Conservation (phyloP, 2,888 invertebrate genomes). For the Heliconius aoede region DNA sequence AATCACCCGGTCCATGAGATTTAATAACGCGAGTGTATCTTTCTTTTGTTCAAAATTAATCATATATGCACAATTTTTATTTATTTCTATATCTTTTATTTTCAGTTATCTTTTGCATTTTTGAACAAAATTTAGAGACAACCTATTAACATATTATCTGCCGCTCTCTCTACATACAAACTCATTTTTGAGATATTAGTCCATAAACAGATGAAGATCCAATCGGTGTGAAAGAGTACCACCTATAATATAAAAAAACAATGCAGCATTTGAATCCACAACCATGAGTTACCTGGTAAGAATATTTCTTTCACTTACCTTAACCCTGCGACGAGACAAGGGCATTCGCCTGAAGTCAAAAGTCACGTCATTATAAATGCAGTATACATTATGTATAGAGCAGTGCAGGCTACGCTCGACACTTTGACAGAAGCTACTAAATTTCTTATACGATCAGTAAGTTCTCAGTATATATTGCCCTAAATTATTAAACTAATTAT, state of each 20-base stretch:
- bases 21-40: background rate
- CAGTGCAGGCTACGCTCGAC: background rate
- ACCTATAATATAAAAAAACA: background rate
- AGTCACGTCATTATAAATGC: constrained; percentile 4
- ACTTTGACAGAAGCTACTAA: background rate
- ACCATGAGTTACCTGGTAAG: background rate
- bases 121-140: background rate
- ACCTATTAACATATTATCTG: too few species aligned
- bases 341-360: constrained; percentile 11
- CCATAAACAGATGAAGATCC: too few species aligned
- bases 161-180: background rate
- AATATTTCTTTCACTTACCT: background rate
- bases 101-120: background rate
- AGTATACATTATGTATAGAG: constrained; percentile 7
- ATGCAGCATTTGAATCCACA: background rate
- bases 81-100: background rate
- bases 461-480: too few species aligned
- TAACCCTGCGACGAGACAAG: background rate
- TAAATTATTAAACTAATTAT: too few species aligned
- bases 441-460: background rate
- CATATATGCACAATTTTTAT: background rate
- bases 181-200: background rate
- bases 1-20: constrained; percentile 11
- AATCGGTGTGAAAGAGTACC: background rate
- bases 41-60: background rate